These are phyloP conservation scores for Tupaia chinensis DNA, from an alignment of 2,113 vertebrate species.

Conservation along the genomic window DNA sequence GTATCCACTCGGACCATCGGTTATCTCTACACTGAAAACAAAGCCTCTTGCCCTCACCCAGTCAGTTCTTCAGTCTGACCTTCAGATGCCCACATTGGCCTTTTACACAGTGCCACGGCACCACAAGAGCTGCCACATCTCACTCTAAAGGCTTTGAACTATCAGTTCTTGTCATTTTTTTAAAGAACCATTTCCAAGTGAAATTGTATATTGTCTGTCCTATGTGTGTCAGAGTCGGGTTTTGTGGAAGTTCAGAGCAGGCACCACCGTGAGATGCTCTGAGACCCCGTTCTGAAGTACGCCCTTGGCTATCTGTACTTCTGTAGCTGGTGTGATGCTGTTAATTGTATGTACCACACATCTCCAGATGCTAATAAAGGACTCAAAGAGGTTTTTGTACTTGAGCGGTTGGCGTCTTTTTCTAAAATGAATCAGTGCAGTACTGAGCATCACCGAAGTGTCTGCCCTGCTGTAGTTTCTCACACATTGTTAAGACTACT, in stretches of 20 bases:
- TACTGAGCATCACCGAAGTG: fast-evolving
- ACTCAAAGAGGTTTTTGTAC: conserved; percentile 88
- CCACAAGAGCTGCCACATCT: conserved; percentile 71
- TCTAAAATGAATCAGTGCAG: neutral
- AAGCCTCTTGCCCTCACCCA: conserved; percentile 65
- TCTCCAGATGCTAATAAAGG: conserved; percentile 87
- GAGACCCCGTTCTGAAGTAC: conserved; percentile 83
- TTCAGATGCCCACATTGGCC: conserved; percentile 79
- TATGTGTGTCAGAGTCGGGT: conserved; percentile 80
- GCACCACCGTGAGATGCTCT: conserved; percentile 71
- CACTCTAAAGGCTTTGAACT: conserved; percentile 77
- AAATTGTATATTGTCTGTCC: conserved; percentile 82
- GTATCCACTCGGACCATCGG: conserved; percentile 63
- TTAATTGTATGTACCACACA: conserved; percentile 85
- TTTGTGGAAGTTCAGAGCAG: conserved; percentile 53
- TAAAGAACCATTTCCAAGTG: conserved; percentile 83
- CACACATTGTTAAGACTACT: neutral
- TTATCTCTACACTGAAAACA: conserved; percentile 61
- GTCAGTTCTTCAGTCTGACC: conserved; percentile 75
- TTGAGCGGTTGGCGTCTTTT: conserved; percentile 71
- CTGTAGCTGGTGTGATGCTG: conserved; percentile 84
- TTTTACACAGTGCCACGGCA: conserved; percentile 83
- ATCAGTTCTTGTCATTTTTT: conserved; percentile 74
- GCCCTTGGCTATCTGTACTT: conserved; percentile 79
- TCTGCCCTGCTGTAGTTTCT: neutral